phyloP scores from a whole-genome alignment of 2,113 vertebrate genomes.

The Naja naja region DNA sequence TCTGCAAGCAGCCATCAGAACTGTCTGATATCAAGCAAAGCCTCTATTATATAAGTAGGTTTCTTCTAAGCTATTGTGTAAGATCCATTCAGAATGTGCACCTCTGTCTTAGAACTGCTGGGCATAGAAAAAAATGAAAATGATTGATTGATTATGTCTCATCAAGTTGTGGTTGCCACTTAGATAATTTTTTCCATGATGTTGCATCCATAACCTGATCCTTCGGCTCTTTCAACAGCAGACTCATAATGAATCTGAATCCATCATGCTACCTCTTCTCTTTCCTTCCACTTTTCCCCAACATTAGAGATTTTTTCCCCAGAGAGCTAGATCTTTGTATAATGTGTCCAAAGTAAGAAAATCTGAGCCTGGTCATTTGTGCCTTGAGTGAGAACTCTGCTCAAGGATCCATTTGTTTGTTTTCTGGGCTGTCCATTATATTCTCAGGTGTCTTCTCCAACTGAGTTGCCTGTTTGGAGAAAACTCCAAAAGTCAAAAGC shows the following conservation, averaged over 20 bases:
- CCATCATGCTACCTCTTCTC: neutral
- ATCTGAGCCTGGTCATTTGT: neutral
- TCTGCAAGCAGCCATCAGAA: neutral
- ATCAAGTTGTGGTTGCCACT: neutral
- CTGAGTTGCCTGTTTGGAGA: too few relatives aligned
- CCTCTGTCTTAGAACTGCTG: conserved; percentile 25
- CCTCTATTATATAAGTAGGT: too few relatives aligned
- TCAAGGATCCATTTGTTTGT: neutral
- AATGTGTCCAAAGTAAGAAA: neutral
- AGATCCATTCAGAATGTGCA: conserved; percentile 39
- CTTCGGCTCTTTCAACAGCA: neutral
- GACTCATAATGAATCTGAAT: neutral
- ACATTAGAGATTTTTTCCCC: neutral
- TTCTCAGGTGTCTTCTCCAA: neutral
- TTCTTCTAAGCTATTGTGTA: conserved; percentile 31
- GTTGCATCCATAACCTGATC: neutral
- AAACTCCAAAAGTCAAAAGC: neutral
- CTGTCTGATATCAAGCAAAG: neutral
- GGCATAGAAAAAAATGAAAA: conserved; percentile 39
- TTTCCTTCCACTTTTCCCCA: neutral
- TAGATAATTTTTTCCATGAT: neutral
- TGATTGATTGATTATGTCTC: neutral
- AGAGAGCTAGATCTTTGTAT: neutral
- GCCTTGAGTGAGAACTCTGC: neutral
- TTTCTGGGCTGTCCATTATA: neutral